Evolutionary conservation across 2,113 vertebrate genomes (phyloP), one percentile per base, ranked within the genome.

Genomic region (Colistium nudipinnis): DNA sequence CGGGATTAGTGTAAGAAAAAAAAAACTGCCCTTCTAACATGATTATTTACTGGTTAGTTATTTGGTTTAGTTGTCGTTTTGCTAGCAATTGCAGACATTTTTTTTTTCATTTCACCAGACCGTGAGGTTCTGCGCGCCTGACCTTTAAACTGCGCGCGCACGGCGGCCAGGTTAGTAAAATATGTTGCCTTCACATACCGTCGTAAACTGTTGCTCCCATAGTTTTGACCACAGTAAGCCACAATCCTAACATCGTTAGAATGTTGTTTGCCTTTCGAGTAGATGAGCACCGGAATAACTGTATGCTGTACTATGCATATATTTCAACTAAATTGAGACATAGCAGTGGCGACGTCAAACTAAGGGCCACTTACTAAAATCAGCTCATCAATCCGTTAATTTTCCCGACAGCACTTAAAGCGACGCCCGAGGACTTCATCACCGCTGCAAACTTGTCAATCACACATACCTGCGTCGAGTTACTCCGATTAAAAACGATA

Each of bases 61-160:
- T 16, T 24, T n/a, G 8, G 20, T 7, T 9, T 0, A 30, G 2
- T 36, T 41, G n/a, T n/a, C n/a, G n/a, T n/a, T n/a, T n/a, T n/a
- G n/a, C n/a, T n/a, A n/a, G n/a, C n/a, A n/a, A n/a, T n/a, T n/a
- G n/a, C n/a, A n/a, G n/a, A n/a, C n/a, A n/a, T n/a, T n/a, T n/a
- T n/a, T n/a, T n/a, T n/a, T n/a, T n/a, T n/a, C n/a, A n/a, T n/a
- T n/a, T n/a, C n/a, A n/a, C n/a, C n/a, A n/a, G n/a, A n/a, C n/a
- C n/a, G n/a, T n/a, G n/a, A n/a, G n/a, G n/a, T n/a, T n/a, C n/a
- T n/a, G n/a, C n/a, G n/a, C n/a, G n/a, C n/a, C n/a, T n/a, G n/a
- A 66, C 53, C 80, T 84, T 76, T 72, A 78, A 84, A 83, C 59
- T 44, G 66, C 84, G 76, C 82, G 81, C 76, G 77, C 65, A 35